Conservation (phyloP, 2,113 vertebrate genomes). For the Malurus cyaneus region DNA sequence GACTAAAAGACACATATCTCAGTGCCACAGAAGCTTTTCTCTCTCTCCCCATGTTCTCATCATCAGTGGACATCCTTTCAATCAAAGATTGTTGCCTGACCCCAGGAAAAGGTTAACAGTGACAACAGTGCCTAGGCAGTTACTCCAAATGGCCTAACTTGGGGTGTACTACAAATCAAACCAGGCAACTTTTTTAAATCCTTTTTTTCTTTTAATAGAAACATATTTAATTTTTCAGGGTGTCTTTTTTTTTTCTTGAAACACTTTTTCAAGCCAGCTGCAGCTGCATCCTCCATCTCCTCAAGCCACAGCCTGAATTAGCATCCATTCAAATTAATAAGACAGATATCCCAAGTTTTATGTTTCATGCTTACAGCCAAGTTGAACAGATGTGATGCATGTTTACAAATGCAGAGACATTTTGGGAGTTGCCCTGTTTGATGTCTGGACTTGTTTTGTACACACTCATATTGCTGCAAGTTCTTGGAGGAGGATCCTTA, state of each 20-base stretch:
- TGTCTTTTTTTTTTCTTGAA: not conserved
- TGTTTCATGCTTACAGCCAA: conserved; percentile 30
- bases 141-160: not conserved
- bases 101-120: not conserved
- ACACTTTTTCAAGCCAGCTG: not conserved
- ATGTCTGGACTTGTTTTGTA: conserved; percentile 59
- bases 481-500: conserved; percentile 24
- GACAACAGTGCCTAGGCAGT: not conserved
- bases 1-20: not conserved
- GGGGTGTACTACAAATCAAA: not conserved
- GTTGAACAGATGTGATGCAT: conserved; percentile 41
- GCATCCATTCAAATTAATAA: conserved; percentile 17
- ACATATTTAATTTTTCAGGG: not conserved
- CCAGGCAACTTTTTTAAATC: not conserved
- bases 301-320: conserved; percentile 8
- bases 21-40: not conserved
- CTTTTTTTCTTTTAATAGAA: not conserved
- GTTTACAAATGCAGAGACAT: conserved; percentile 54
- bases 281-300: conserved; percentile 10
- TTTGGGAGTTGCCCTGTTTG: conserved; percentile 51
- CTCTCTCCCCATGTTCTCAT: not conserved
- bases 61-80: not conserved
- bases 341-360: conserved; percentile 29
- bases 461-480: conserved; percentile 9
- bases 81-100: not conserved